These are phyloP conservation scores for Notarius lentiginosus DNA, from an alignment of 2,113 vertebrate species.

Conservation along the genomic window DNA sequence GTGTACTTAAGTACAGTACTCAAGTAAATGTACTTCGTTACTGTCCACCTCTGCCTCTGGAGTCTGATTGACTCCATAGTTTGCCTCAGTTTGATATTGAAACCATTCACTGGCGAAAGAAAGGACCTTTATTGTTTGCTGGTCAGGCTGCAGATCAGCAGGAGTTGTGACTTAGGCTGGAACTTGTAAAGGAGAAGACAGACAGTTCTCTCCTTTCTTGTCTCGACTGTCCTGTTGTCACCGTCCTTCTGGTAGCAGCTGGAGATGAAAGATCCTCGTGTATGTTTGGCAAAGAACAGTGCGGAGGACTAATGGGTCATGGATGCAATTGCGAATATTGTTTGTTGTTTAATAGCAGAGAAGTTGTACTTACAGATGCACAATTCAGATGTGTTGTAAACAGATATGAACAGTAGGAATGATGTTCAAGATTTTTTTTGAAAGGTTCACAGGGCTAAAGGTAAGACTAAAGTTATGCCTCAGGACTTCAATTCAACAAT, in stretches of 20 bases:
- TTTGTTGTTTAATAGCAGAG: neutral
- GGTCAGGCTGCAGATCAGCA: neutral
- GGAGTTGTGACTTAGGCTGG: neutral
- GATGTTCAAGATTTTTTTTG: neutral
- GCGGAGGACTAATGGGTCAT: neutral
- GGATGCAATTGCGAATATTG: neutral
- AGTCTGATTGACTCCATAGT: conserved; percentile 10
- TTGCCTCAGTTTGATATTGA: neutral
- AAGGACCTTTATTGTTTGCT: neutral
- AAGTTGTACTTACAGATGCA: neutral
- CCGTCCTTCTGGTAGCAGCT: neutral
- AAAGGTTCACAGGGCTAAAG: neutral
- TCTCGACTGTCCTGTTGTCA: conserved; percentile 11
- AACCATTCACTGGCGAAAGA: neutral
- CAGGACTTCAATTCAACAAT: neutral
- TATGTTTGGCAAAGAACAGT: neutral
- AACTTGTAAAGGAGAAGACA: neutral
- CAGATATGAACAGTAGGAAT: neutral
- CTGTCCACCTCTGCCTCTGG: neutral
- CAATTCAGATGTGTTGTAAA: neutral
- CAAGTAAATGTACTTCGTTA: no score
- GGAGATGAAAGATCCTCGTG: neutral
- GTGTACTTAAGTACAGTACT: no score
- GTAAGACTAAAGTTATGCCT: neutral
- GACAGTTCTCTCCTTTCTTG: neutral